Percentiles rank a stretch among this genome's conserved stretches.
These are phyloP conservation scores for Sialia sialis DNA, from an alignment of 2,113 vertebrate genomes.

Conservation along the genomic window DNA sequence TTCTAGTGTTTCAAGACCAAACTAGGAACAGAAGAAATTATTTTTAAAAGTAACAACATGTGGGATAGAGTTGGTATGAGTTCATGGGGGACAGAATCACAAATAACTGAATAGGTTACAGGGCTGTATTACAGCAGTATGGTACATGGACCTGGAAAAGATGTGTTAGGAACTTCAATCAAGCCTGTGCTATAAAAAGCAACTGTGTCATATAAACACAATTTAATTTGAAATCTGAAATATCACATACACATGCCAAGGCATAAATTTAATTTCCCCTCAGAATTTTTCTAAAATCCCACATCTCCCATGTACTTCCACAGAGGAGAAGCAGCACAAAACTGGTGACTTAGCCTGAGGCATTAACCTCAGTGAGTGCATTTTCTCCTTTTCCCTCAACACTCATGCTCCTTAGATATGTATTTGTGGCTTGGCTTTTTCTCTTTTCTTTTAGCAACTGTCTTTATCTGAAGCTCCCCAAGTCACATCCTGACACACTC, in stretches of 20 bases:
- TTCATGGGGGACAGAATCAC: neutral
- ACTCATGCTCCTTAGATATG: neutral
- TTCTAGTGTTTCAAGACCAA: neutral
- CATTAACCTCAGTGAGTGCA: neutral
- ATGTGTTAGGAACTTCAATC: neutral
- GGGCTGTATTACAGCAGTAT: neutral
- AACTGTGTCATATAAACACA: neutral
- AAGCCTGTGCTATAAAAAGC: neutral
- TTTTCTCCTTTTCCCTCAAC: neutral
- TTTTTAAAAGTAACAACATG: neutral
- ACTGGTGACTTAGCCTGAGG: neutral
- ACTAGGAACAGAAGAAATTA: neutral
- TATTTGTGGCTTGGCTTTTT: constrained; percentile 26
- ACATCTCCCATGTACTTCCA: neutral
- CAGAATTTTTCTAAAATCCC: neutral
- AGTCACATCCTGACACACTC: neutral
- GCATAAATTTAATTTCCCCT: neutral
- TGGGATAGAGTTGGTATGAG: neutral
- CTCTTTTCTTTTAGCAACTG: neutral
- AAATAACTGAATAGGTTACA: neutral
- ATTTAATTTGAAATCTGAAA: neutral
- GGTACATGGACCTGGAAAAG: neutral
- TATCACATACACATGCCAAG: neutral
- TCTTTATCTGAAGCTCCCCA: neutral
- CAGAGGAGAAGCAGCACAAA: neutral